Evolutionary conservation across 2,797 vertebrate genomes (phyloP).

Genomic region (Alectoris magna): DNA sequence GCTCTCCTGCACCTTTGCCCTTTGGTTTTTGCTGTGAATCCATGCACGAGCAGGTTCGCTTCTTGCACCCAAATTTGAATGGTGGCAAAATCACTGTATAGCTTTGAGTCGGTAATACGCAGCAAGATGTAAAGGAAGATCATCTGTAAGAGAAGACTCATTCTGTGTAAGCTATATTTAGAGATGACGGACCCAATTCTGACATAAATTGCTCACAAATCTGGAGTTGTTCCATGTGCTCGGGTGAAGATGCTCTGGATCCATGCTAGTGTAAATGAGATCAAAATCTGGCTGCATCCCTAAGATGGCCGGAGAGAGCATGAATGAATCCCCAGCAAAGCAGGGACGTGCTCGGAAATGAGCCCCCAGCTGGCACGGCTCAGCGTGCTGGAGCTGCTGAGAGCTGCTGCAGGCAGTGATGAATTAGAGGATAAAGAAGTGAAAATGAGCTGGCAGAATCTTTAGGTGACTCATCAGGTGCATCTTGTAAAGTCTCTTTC

Average conservation of each 20-base stretch:
- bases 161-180: not conserved
- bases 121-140: not conserved
- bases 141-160: not conserved
- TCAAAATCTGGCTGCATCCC: not conserved
- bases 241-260: not conserved
- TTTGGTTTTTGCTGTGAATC: not conserved
- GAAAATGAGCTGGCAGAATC: slow-evolving; percentile 71
- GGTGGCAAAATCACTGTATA: not conserved
- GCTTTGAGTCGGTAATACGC: not conserved
- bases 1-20: rapidly evolving
- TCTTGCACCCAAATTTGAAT: rapidly evolving
- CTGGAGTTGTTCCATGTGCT: rapidly evolving
- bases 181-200: not conserved
- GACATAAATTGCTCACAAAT: not conserved
- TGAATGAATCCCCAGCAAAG: not conserved
- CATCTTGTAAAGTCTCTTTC: slow-evolving; percentile 67
- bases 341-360: not conserved
- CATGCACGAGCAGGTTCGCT: not conserved
- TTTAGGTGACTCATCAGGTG: slow-evolving; percentile 75
- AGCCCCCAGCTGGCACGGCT: slow-evolving; percentile 16
- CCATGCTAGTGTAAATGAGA: not conserved
- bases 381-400: slow-evolving; percentile 26
- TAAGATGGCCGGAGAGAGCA: not conserved
- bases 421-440: slow-evolving; percentile 56
- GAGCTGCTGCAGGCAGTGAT: slow-evolving; percentile 47